Percentiles rank a stretch among this genome's conserved stretches.
Conservation (phyloP, 2,113 vertebrate species). For the Neogale vison region DNA sequence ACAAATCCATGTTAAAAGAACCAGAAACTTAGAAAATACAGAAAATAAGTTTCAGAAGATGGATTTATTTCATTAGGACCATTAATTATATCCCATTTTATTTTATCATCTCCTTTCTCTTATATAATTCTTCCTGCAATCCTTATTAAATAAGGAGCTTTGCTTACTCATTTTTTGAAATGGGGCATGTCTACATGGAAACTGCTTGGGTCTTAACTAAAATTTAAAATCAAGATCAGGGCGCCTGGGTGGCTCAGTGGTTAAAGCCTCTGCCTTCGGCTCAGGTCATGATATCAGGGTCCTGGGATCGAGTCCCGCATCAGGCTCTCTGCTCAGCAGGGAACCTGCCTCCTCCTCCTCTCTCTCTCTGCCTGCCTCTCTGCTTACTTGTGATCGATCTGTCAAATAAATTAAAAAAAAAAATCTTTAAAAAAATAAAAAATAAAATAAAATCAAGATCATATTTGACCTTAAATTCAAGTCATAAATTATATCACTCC, state of each 20-base stretch:
- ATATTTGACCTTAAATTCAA: background rate
- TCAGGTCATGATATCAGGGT: too few relatives aligned
- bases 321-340: too few relatives aligned
- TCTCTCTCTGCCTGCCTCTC: too few relatives aligned
- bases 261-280: too few relatives aligned
- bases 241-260: too few relatives aligned
- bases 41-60: background rate
- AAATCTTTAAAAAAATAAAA: too few relatives aligned
- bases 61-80: background rate
- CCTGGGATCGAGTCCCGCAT: too few relatives aligned
- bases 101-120: background rate
- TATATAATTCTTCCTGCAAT: background rate
- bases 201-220: background rate
- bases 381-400: too few relatives aligned
- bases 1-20: background rate
- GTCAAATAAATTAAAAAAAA: too few relatives aligned
- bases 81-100: background rate
- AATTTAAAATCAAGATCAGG: background rate
- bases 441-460: background rate
- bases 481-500: background rate
- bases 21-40: background rate
- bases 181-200: background rate
- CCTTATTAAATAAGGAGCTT: background rate
- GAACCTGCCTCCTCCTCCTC: too few relatives aligned
- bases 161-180: background rate